phyloP scores from a whole-genome alignment of 2,888 invertebrate genomes.

The Sphaerophoria rueppellii region DNA sequence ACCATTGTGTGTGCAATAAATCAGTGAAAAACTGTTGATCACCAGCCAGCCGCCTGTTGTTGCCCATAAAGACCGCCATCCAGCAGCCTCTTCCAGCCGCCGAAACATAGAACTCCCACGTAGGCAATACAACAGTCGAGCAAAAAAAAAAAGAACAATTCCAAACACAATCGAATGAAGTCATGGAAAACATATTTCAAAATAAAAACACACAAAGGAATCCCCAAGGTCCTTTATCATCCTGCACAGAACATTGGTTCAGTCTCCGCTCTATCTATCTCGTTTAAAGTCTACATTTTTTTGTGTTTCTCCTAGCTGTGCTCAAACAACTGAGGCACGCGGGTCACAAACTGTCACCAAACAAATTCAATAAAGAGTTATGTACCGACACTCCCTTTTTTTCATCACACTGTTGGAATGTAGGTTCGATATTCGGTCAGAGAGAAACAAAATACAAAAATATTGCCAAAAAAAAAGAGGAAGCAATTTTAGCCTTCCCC shows the following conservation, averaged over 20 bases:
- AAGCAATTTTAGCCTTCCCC: conserved; percentile 50
- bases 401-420: conserved; percentile 45
- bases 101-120: background rate
- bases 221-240: conserved; percentile 45
- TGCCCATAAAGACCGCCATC: conserved; percentile 26
- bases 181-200: conserved; percentile 69
- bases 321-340: background rate
- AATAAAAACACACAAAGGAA: conserved; percentile 64
- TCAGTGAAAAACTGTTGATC: conserved; percentile 71
- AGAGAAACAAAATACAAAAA: conserved; percentile 40
- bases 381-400: conserved; percentile 23
- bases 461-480: conserved; percentile 41
- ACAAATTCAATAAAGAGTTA: conserved; percentile 72
- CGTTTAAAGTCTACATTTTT: background rate
- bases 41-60: conserved; percentile 61
- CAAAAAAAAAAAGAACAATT: conserved; percentile 9
- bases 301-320: background rate
- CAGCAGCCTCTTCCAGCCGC: conserved; percentile 33
- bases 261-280: conserved; percentile 10
- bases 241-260: conserved; percentile 21
- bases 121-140: background rate
- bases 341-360: conserved; percentile 63
- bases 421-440: conserved; percentile 55
- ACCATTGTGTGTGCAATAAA: conserved; percentile 64
- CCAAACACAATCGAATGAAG: conserved; percentile 30